Conservation (phyloP, 2,888 invertebrate genomes). For the Mimachlamys varia region DNA sequence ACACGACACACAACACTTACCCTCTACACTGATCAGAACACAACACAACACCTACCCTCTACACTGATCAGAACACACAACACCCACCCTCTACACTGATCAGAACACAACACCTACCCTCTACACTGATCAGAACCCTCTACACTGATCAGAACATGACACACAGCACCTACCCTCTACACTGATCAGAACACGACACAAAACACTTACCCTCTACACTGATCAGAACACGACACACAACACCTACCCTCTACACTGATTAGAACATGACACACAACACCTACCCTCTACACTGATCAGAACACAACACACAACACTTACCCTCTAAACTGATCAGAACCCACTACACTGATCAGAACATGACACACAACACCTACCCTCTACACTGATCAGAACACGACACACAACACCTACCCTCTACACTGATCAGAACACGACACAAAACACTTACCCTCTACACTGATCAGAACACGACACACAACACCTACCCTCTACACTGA, state of each 20-base stretch:
- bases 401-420: constrained; percentile 44
- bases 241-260: constrained; percentile 47
- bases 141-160: no score
- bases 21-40: no score
- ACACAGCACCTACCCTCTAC: constrained; percentile 45
- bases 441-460: no score
- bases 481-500: constrained; percentile 47
- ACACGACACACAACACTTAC: constrained; percentile 35
- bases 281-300: constrained; percentile 47
- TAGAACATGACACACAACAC: constrained; percentile 37
- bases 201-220: no score
- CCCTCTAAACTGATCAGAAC: constrained; percentile 28
- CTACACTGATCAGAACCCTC: constrained; percentile 40
- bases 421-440: constrained; percentile 39
- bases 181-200: constrained; percentile 38
- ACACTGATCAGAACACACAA: constrained; percentile 40
- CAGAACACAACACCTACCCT: constrained; percentile 41
- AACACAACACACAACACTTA: constrained; percentile 34
- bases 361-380: constrained; percentile 39
- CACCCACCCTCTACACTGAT: no score
- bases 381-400: no score
- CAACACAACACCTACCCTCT: constrained; percentile 44
- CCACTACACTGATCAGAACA: constrained; percentile 43
- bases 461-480: no score
- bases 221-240: no score